Percentiles rank a stretch among this genome's conserved stretches.
Evolutionary conservation across 2,797 vertebrate genomes (phyloP).

Genomic region (Cetoscarus ocellatus): DNA sequence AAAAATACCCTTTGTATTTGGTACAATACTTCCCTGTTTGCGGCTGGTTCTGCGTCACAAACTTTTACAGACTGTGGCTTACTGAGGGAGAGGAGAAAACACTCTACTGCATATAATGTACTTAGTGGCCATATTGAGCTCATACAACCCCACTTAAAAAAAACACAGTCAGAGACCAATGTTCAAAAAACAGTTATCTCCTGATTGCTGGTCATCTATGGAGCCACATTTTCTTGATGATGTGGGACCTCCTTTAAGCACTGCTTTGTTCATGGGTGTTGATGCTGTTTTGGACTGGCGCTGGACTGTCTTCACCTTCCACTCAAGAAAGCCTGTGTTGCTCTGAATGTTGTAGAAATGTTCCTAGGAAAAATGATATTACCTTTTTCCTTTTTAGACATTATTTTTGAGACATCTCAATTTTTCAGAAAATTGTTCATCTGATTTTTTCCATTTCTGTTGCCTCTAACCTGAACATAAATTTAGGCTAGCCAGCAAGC

Average conservation of each 20-base stretch:
- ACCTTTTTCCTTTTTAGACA: not conserved
- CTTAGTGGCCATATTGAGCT: too few species aligned
- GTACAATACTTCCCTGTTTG: too few species aligned
- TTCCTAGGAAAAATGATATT: not conserved
- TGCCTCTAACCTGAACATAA: not conserved
- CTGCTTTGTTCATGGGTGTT: not conserved
- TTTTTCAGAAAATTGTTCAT: too few species aligned
- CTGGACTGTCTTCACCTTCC: slow-evolving; percentile 37
- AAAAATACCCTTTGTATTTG: too few species aligned
- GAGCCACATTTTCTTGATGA: slow-evolving; percentile 8
- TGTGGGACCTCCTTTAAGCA: slow-evolving; percentile 34
- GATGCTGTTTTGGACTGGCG: not conserved
- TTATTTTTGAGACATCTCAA: not conserved
- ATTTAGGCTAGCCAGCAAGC: not conserved
- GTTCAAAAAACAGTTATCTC: slow-evolving; percentile 33
- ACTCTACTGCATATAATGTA: too few species aligned
- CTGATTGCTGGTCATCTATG: slow-evolving; percentile 18
- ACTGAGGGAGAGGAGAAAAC: too few species aligned
- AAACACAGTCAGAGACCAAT: too few species aligned
- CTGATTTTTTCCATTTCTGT: too few species aligned
- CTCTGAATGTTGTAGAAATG: slow-evolving; percentile 7
- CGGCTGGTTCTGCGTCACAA: too few species aligned
- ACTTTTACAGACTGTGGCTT: too few species aligned
- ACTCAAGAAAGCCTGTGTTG: slow-evolving; percentile 35
- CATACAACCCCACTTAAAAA: too few species aligned